Percentiles rank a stretch among this genome's conserved stretches.
phyloP scores from a whole-genome alignment of 2,888 invertebrate genomes.

The Chrysolina oricalcia region DNA sequence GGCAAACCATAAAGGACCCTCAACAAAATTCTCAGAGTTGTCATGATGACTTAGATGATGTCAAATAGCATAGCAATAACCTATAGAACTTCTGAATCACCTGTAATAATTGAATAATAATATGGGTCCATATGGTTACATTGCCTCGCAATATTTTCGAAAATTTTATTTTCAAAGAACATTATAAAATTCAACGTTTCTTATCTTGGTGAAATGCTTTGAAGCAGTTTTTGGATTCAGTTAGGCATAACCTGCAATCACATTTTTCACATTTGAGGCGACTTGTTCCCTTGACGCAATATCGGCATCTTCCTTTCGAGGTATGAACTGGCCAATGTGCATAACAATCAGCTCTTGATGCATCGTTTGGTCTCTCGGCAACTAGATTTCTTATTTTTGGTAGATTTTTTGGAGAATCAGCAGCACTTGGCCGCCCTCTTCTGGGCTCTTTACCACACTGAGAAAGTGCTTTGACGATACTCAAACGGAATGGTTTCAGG shows the following conservation, averaged over 20 bases:
- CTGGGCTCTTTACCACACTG: slow-evolving; percentile 31
- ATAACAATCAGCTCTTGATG: slow-evolving; percentile 32
- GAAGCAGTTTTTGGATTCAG: slow-evolving; percentile 27
- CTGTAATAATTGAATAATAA: no score
- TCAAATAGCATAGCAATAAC: no score
- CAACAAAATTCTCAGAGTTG: no score
- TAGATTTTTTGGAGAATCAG: not conserved
- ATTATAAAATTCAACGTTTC: not conserved
- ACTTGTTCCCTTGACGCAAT: no score
- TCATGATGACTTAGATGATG: no score
- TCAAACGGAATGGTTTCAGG: slow-evolving; percentile 32
- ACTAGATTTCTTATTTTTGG: slow-evolving; percentile 31
- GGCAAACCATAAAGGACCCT: no score
- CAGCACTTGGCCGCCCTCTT: slow-evolving; percentile 18
- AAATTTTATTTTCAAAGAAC: no score
- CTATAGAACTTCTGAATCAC: no score
- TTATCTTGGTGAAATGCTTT: slow-evolving; percentile 7
- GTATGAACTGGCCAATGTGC: slow-evolving; percentile 39
- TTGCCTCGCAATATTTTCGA: no score
- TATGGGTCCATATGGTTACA: no score
- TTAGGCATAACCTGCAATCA: slow-evolving; percentile 32
- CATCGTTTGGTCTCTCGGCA: slow-evolving; percentile 31
- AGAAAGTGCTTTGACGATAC: slow-evolving; percentile 23
- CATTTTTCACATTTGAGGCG: slow-evolving; percentile 37
- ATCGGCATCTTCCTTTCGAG: slow-evolving; percentile 29